Evolutionary conservation across 2,113 vertebrate genomes (phyloP).

Genomic region (Campylomormyrus tamandua): DNA sequence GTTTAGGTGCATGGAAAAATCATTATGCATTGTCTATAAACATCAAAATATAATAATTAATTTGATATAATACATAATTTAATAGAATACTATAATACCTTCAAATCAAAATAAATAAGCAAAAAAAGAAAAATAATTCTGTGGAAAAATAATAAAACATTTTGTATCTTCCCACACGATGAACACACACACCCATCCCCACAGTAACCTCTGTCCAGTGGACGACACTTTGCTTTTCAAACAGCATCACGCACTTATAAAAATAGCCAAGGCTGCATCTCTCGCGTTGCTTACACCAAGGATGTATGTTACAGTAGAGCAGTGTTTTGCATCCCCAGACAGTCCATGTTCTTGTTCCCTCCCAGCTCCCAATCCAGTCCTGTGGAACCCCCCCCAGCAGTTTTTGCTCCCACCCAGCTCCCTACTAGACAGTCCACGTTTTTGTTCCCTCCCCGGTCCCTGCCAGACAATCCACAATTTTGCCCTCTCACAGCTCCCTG

Average conservation of each 20-base stretch:
- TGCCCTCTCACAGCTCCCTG: too few relatives aligned
- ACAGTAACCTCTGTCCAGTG: not conserved
- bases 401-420: not conserved
- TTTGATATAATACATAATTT: not conserved
- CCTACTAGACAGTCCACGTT: not conserved
- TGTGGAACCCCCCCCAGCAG: too few relatives aligned
- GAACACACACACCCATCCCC: not conserved
- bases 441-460: too few relatives aligned
- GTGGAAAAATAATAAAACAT: slow-evolving; percentile 51
- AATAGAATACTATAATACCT: not conserved
- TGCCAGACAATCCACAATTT: not conserved
- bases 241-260: not conserved
- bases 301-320: not conserved
- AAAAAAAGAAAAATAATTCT: not conserved
- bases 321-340: not conserved
- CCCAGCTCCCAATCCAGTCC: not conserved
- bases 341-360: not conserved
- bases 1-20: not conserved
- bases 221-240: not conserved
- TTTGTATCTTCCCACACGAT: slow-evolving; percentile 33
- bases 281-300: not conserved
- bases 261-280: not conserved
- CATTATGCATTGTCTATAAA: not conserved
- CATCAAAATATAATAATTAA: not conserved
- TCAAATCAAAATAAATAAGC: not conserved